Evolutionary conservation across 23 tunicate genomes (phyloP), one percentile per base, ranked within the genome.

Genomic region (Ciona savignyi): DNA sequence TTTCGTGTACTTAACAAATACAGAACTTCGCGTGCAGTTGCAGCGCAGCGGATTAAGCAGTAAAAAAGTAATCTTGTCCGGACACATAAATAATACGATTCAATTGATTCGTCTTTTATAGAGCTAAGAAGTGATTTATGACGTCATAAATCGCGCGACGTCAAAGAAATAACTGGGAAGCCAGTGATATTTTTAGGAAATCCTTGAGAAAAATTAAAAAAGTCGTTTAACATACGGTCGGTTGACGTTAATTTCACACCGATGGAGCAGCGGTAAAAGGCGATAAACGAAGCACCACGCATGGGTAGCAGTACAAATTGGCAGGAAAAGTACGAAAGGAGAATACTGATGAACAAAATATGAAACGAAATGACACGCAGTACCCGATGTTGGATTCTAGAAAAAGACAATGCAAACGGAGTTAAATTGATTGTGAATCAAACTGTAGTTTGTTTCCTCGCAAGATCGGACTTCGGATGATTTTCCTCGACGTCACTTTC

Each of bases 391-490:
- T n/a, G n/a, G n/a, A n/a, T n/a, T n/a, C n/a, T n/a, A n/a, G n/a
- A n/a, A n/a, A n/a, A n/a, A n/a, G n/a, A n/a, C n/a, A n/a, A n/a
- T n/a, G n/a, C n/a, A n/a, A n/a, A n/a, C n/a, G n/a, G n/a, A n/a
- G n/a, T n/a, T n/a, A n/a, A n/a, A n/a, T n/a, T n/a, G n/a, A n/a
- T n/a, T n/a, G n/a, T 15, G 56, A 9, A 9, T 63, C 22, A 63
- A 23, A 63, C 67, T 22, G 67, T 63, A 4, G 67, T 63, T 22
- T 63, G 67, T 25, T 63, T 63, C 15, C 56, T 42, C 15, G 56
- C 15, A 9, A 42, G 56, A 42, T 42, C 56, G 15, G 15, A 15
- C 15, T 42, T 42, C 11, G 9, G 56, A 63, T 23, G 15, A 63
- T 23, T 63, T 63, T 23, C 28, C 22, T 23, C 28, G 4, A 9